phyloP scores from a whole-genome alignment of 2,113 vertebrate genomes.

The Hippocampus comes region DNA sequence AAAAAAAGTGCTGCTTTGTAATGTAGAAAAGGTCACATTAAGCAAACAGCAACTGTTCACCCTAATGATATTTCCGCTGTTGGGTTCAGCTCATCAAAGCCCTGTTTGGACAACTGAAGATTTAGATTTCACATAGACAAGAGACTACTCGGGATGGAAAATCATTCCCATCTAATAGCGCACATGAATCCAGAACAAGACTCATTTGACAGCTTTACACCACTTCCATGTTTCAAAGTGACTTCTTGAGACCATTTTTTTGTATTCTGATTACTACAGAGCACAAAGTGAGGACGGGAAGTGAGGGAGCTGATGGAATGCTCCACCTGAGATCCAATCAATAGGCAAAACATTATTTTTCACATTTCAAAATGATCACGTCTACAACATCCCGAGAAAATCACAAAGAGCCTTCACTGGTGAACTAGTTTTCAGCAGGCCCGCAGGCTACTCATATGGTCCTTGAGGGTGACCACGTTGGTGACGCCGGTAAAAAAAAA shows the following conservation, averaged over 20 bases:
- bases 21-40: conserved; percentile 20
- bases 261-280: conserved; percentile 13
- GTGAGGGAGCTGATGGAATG: conserved; percentile 3
- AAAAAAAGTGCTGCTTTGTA: conserved; percentile 26
- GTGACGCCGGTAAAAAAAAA: too few relatives aligned
- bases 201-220: conserved; percentile 59
- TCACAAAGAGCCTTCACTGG: too few relatives aligned
- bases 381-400: too few relatives aligned
- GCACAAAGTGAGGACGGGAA: conserved; percentile 47
- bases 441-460: too few relatives aligned
- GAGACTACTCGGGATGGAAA: conserved; percentile 60
- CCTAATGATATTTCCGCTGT: conserved; percentile 48
- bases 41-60: conserved; percentile 24
- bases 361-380: too few relatives aligned
- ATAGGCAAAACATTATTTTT: too few relatives aligned
- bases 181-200: conserved; percentile 60
- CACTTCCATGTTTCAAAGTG: conserved; percentile 46
- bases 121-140: conserved; percentile 51
- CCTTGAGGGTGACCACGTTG: too few relatives aligned
- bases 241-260: conserved; percentile 52
- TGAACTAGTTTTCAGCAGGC: too few relatives aligned
- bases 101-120: conserved; percentile 33
- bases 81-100: conserved; percentile 58
- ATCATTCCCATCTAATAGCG: conserved; percentile 61
- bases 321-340: not conserved